Conservation (phyloP, 2,888 invertebrate species). For the Drosophila prolongata region DNA sequence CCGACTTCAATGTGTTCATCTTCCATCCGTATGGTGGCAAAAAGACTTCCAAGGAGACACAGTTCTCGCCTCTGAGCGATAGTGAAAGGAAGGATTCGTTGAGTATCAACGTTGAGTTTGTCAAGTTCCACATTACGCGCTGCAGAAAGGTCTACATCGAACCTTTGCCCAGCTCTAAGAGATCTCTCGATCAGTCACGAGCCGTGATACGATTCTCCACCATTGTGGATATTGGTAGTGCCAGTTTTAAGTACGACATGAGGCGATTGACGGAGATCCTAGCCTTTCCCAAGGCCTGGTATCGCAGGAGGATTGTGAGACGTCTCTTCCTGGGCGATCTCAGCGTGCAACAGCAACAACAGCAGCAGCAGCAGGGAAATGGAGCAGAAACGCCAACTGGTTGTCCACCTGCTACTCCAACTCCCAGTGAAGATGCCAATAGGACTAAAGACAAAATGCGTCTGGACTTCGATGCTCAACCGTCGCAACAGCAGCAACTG, state of each 20-base stretch:
- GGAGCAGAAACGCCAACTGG: constrained; percentile 71
- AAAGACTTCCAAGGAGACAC: constrained; percentile 91
- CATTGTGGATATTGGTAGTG: constrained; percentile 97
- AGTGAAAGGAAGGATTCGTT: constrained; percentile 97
- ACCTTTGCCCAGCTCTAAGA: constrained; percentile 76
- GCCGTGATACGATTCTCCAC: constrained; percentile 97
- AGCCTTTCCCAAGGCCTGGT: constrained; percentile 99
- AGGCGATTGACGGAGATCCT: constrained; percentile 97
- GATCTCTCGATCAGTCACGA: constrained; percentile 88
- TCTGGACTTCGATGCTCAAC: constrained; percentile 86
- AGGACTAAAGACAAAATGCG: constrained; percentile 86
- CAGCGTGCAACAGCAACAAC: constrained; percentile 85
- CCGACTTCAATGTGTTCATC: constrained; percentile 98
- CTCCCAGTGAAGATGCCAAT: constrained; percentile 77
- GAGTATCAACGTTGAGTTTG: constrained; percentile 98
- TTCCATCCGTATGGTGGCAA: constrained; percentile 99
- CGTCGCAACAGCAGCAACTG: constrained; percentile 43
- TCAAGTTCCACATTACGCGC: constrained; percentile 96
- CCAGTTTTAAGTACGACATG: constrained; percentile 99
- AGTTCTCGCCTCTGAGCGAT: constrained; percentile 94
- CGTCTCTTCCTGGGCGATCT: constrained; percentile 97
- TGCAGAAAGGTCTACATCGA: constrained; percentile 95
- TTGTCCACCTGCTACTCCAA: constrained; percentile 70
- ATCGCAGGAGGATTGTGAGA: constrained; percentile 95
- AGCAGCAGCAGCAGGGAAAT: constrained; percentile 65